These are phyloP conservation scores for Neopelma chrysocephalum DNA, from an alignment of 2,797 vertebrate genomes.

Conservation along the genomic window DNA sequence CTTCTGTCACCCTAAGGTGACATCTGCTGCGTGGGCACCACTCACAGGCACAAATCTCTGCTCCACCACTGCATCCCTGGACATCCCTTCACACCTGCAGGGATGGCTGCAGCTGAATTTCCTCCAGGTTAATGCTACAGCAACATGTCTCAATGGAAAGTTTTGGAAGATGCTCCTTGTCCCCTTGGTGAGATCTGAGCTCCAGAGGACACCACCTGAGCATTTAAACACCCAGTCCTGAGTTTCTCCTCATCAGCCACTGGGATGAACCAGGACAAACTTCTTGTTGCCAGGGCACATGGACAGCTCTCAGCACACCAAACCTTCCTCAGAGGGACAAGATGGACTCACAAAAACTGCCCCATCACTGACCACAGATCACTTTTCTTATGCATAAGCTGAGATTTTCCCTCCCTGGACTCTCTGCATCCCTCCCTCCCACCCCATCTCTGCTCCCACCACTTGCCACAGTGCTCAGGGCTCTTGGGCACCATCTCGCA, in stretches of 20 bases:
- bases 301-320: background rate
- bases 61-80: background rate
- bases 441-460: background rate
- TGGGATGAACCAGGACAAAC: rapidly evolving
- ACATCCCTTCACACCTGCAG: background rate
- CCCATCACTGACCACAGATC: background rate
- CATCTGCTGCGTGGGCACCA: rapidly evolving
- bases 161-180: background rate
- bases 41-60: background rate
- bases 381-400: background rate
- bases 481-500: background rate
- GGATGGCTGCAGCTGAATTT: background rate
- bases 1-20: background rate
- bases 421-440: background rate
- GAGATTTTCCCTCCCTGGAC: background rate
- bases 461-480: background rate
- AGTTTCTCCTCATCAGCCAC: background rate
- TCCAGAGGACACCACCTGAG: background rate
- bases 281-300: rapidly evolving
- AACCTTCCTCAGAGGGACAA: background rate
- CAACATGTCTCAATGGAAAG: background rate
- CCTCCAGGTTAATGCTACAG: background rate
- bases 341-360: background rate
- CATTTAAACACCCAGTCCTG: background rate
- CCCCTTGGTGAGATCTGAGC: background rate